Base-by-base conservation (phyloP, 2,888 invertebrate species). In the Agrotis puta region DNA sequence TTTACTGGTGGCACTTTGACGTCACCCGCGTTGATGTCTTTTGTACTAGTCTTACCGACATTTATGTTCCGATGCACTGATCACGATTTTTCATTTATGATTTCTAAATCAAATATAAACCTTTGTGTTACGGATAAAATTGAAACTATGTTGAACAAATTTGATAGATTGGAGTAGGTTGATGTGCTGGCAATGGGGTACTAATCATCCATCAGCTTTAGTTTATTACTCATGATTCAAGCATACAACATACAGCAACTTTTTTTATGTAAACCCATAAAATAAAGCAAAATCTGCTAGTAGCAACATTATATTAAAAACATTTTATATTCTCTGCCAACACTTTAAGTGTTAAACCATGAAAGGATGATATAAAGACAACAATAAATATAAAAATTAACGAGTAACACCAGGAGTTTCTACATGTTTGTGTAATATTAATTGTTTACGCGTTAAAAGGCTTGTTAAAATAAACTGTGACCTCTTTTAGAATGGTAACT, bases 351-450 rank as follows among this genome's bases (percentile, higher is more conserved):
- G 16, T 65, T 72, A 47, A 39, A 47, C 39, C 51, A 13, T 72
- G 51, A 53, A 65, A 13, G 0, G 0, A n/a, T 1, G 2, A 2
- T 16, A 39, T 59, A 65, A 72, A 64, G 48, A 47, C 47, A 22
- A 24, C 43, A 50, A 56, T 64, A 13, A 48, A 58, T 43, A 59
- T 66, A 20, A 72, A 73, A 72, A 54, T 0, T 59, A 0, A 72
- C 58, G 66, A 73, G 66, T 54, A 73, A 73, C 66, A 33, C 66
- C 24, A 16, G 58, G 20, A 72, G 66, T 58, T 53, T n/a, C 3
- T 9, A 45, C 22, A 72, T 27, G 47, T 14, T 71, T 14, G 14
- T 57, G 20, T 0, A 51, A 51, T n/a, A 45, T 45, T 16, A 58
- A n/a, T 2, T 13, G 13, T 51, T 18, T 5, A 51, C 16, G 0